Evolutionary conservation across 2,888 invertebrate genomes (phyloP).

Genomic region (Perizoma flavofasciatum): DNA sequence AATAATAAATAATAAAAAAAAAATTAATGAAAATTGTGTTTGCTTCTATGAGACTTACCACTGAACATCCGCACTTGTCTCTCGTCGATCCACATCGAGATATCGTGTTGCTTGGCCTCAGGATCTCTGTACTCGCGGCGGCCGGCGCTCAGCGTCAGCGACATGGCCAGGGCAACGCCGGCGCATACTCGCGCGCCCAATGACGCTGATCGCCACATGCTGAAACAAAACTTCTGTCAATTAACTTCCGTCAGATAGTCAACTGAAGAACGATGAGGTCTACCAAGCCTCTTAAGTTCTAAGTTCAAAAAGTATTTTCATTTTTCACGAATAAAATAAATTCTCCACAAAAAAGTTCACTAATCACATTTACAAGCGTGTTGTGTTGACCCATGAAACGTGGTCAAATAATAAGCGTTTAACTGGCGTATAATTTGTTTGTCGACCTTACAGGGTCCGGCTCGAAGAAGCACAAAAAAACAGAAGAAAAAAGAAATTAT

Average conservation of each 20-base stretch:
- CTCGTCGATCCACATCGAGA: conserved; percentile 95
- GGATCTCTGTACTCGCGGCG: conserved; percentile 70
- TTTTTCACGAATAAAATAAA: too few species aligned
- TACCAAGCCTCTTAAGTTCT: too few species aligned
- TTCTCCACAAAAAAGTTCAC: background rate
- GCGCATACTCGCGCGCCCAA: conserved; percentile 70
- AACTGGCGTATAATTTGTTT: conserved; percentile 75
- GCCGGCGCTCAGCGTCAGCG: conserved; percentile 67
- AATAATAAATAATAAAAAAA: too few species aligned
- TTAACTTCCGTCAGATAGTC: too few species aligned
- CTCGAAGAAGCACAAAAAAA: conserved; percentile 48
- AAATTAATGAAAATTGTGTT: too few species aligned
- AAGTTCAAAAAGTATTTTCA: too few species aligned
- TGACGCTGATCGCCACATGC: conserved; percentile 70
- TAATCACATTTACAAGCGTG: conserved; percentile 2
- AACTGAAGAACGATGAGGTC: too few species aligned
- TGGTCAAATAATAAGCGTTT: conserved; percentile 64
- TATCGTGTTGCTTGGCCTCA: conserved; percentile 78
- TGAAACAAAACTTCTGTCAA: conserved; percentile 30
- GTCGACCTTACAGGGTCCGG: conserved; percentile 62
- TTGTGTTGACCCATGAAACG: conserved; percentile 42
- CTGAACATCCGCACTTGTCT: conserved; percentile 96
- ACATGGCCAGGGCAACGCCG: conserved; percentile 70
- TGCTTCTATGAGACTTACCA: conserved; percentile 77
- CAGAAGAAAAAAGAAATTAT: conserved; percentile 63